phyloP scores from a whole-genome alignment of 2,888 invertebrate species.

The Lycocerus yunnanus region DNA sequence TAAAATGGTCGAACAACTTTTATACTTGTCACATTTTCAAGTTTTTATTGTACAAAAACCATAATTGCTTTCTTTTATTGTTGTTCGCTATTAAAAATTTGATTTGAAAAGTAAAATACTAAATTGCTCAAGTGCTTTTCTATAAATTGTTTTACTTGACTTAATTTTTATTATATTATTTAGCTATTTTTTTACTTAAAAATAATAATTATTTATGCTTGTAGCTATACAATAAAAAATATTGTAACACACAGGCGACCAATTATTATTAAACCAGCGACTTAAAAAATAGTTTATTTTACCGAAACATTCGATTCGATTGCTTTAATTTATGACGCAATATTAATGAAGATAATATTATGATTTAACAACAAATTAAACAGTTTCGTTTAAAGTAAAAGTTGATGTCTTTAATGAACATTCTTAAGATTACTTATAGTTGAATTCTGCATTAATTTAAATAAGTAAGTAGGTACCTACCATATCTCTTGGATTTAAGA shows the following conservation, averaged over 20 bases:
- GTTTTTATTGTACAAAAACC: neutral
- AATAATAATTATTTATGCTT: too few relatives aligned
- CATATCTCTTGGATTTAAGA: neutral
- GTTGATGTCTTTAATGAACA: neutral
- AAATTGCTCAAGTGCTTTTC: neutral
- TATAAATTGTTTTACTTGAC: neutral
- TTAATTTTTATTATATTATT: neutral
- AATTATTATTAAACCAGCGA: too few relatives aligned
- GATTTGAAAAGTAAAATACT: neutral
- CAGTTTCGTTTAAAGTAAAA: neutral
- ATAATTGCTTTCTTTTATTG: conserved; percentile 3
- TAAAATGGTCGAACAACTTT: neutral
- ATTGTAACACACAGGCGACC: too few relatives aligned
- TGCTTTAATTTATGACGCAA: neutral
- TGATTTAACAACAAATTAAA: neutral
- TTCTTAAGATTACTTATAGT: neutral
- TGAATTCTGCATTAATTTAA: neutral
- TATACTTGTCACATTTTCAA: neutral
- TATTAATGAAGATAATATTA: neutral
- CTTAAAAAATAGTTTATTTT: too few relatives aligned
- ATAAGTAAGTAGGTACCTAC: neutral
- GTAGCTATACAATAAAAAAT: too few relatives aligned
- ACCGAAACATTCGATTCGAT: too few relatives aligned
- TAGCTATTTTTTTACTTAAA: too few relatives aligned
- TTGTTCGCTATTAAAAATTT: neutral